Conservation (phyloP, 2,113 vertebrate genomes). For the Speoplatyrhinus poulsoni region DNA sequence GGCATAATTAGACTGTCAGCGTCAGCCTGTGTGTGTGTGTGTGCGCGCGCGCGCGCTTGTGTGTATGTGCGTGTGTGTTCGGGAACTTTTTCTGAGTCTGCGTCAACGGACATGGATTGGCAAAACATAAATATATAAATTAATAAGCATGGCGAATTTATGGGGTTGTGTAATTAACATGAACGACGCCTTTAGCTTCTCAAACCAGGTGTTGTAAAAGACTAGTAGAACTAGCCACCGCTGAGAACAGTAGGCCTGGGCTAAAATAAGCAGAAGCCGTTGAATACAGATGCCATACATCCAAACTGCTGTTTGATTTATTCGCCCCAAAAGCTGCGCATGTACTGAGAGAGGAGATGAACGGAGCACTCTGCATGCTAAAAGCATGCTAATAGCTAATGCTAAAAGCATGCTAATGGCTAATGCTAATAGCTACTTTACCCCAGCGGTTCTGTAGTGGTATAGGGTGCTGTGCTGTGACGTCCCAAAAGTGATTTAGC, state of each 20-base stretch:
- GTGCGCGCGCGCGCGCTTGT: constrained; percentile 9
- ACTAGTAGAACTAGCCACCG: background rate
- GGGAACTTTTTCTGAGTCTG: constrained; percentile 14
- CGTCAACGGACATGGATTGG: constrained; percentile 23
- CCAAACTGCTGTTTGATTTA: constrained; percentile 42
- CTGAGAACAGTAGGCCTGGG: background rate
- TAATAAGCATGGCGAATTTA: constrained; percentile 43
- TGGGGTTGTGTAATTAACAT: constrained; percentile 25
- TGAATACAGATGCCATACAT: constrained; percentile 30
- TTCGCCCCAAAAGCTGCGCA: constrained; percentile 27
- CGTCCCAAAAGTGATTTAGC: background rate
- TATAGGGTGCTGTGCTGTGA: background rate
- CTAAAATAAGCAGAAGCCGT: constrained; percentile 13
- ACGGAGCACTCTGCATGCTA: constrained; percentile 23
- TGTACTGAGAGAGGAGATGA: constrained; percentile 16
- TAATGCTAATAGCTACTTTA: constrained; percentile 24
- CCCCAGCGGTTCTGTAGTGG: background rate
- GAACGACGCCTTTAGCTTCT: constrained; percentile 44
- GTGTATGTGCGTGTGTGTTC: constrained; percentile 15
- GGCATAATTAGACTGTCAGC: constrained; percentile 62
- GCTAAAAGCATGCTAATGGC: too few species aligned
- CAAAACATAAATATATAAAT: constrained; percentile 35
- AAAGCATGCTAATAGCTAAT: constrained; percentile 3
- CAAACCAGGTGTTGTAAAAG: constrained; percentile 31
- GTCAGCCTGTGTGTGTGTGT: constrained; percentile 23